A percentile compares a stretch with the other conserved stretches of the same genome.
These are phyloP conservation scores for Byasa hedistus DNA, from an alignment of 2,888 invertebrate genomes.

Conservation along the genomic window DNA sequence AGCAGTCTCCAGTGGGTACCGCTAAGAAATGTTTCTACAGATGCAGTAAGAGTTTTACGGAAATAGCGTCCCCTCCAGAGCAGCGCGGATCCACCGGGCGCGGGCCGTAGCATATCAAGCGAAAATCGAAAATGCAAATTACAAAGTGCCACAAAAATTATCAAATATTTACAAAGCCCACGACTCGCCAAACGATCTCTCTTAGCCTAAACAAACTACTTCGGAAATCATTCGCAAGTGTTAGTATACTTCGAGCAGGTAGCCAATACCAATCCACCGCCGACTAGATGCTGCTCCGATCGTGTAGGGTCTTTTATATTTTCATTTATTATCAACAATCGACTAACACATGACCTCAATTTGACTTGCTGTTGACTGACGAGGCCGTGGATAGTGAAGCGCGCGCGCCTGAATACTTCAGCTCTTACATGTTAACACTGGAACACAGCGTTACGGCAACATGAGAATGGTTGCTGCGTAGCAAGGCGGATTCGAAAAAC, in stretches of 20 bases:
- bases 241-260: not conserved
- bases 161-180: conserved; percentile 64
- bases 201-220: conserved; percentile 49
- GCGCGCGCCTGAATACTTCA: no score
- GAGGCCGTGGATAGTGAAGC: no score
- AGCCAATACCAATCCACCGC: conserved; percentile 3
- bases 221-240: conserved; percentile 42
- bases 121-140: conserved; percentile 54
- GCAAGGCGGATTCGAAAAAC: no score
- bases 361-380: no score
- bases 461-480: no score
- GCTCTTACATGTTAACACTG: no score
- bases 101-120: conserved; percentile 51
- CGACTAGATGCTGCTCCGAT: not conserved
- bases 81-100: not conserved
- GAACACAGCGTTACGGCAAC: no score
- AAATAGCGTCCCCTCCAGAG: not conserved
- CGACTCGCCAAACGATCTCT: conserved; percentile 41
- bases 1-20: no score
- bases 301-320: not conserved
- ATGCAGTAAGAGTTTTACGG: not conserved
- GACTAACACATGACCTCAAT: no score
- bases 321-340: not conserved
- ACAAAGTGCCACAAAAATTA: conserved; percentile 59
- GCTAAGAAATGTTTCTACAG: not conserved